Percentiles rank a stretch among this genome's conserved stretches.
Evolutionary conservation across 2,797 vertebrate species (phyloP).

Genomic region (Sebastiscus tertius): DNA sequence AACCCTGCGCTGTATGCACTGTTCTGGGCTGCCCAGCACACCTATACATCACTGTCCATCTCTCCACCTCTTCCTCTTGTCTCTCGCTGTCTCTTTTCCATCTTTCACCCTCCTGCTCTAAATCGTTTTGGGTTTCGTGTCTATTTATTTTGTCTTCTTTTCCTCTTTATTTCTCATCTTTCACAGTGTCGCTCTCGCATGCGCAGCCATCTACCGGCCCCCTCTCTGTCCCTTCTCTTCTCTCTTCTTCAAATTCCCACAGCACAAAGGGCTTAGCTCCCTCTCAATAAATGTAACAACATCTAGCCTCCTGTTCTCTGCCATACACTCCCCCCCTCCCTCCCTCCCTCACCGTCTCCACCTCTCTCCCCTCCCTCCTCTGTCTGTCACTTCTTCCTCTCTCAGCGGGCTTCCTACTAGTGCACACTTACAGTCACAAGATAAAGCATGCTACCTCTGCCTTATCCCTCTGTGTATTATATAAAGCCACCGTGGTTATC

Average conservation of each 20-base stretch:
- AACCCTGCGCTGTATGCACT: slow-evolving; percentile 32
- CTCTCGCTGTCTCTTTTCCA: slow-evolving; percentile 16
- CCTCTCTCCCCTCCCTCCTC: not conserved
- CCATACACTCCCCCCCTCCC: not conserved
- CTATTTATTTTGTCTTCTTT: slow-evolving; percentile 48
- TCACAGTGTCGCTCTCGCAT: slow-evolving; percentile 7
- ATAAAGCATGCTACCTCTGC: slow-evolving; percentile 60
- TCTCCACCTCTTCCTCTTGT: slow-evolving; percentile 12
- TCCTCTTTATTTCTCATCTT: slow-evolving; percentile 45
- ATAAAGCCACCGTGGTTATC: slow-evolving; percentile 64
- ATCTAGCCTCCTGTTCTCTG: slow-evolving; percentile 43
- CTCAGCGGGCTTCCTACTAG: slow-evolving; percentile 38
- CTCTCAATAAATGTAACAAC: slow-evolving; percentile 64
- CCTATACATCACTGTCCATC: slow-evolving; percentile 69
- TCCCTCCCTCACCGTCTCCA: not conserved
- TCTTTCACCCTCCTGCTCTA: not conserved
- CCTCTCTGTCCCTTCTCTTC: slow-evolving; percentile 31
- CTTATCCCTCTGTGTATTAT: slow-evolving; percentile 67
- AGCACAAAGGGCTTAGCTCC: slow-evolving; percentile 45
- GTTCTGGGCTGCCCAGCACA: slow-evolving; percentile 37
- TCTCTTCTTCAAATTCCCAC: slow-evolving; percentile 49
- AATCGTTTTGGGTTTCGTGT: slow-evolving; percentile 37
- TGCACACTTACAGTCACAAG: slow-evolving; percentile 55
- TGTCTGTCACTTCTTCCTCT: slow-evolving; percentile 50
- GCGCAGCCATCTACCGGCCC: not conserved